Conservation (phyloP, 2,113 vertebrate species). For the Struthio camelus region DNA sequence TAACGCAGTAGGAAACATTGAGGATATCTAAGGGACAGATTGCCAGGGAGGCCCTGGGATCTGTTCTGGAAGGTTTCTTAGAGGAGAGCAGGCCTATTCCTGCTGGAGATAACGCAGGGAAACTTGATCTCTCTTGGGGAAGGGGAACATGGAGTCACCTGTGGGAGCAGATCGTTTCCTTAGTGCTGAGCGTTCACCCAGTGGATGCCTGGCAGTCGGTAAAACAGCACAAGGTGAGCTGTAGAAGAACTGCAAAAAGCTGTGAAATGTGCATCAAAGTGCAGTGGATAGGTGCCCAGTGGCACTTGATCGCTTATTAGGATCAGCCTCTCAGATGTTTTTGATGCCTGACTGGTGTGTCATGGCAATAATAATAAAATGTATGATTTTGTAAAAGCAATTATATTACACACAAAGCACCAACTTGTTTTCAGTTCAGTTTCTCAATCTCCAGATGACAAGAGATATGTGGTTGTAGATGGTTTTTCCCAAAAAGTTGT, state of each 20-base stretch:
- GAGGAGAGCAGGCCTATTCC: background rate
- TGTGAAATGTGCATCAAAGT: background rate
- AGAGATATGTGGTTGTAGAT: background rate
- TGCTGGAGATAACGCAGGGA: background rate
- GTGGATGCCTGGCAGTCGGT: background rate
- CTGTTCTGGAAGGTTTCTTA: background rate
- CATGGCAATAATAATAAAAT: background rate
- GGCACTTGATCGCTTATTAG: background rate
- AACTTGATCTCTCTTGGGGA: background rate
- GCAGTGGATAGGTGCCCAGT: background rate
- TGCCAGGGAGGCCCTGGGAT: background rate
- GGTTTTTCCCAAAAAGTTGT: fast-evolving
- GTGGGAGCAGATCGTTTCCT: background rate
- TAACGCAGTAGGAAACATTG: background rate
- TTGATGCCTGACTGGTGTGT: background rate
- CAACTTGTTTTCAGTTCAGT: background rate
- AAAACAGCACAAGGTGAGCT: background rate
- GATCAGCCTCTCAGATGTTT: background rate
- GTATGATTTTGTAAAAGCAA: background rate
- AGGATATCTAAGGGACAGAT: background rate
- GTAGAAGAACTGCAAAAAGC: background rate
- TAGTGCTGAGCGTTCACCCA: background rate
- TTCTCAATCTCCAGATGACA: background rate
- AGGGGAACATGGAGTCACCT: background rate
- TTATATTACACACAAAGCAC: background rate